Percentiles rank a stretch among this genome's conserved stretches.
phyloP scores from a whole-genome alignment of 2,888 invertebrate genomes.

The Euphydryas editha region DNA sequence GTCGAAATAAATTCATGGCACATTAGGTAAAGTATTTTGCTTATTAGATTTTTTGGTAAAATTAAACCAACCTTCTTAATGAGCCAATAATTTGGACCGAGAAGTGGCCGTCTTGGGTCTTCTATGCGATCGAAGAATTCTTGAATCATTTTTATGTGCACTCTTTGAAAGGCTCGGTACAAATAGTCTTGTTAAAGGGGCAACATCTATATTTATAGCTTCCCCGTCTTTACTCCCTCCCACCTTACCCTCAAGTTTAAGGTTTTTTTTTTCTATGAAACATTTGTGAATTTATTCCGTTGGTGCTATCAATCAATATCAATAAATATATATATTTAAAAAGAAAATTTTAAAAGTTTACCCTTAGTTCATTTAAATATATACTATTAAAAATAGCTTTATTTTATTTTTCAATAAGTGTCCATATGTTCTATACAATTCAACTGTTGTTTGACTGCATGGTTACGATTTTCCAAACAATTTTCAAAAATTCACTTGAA shows the following conservation, averaged over 20 bases:
- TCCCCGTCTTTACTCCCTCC: constrained; percentile 13
- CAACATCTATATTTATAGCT: constrained; percentile 26
- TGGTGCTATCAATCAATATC: constrained; percentile 8
- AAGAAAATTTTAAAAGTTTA: constrained; percentile 11
- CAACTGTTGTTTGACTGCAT: neutral
- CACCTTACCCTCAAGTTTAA: constrained; percentile 15
- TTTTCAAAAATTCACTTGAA: too few relatives aligned
- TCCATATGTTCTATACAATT: neutral
- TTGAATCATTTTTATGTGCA: constrained; percentile 50
- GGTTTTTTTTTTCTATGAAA: constrained; percentile 21
- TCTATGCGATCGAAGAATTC: constrained; percentile 55
- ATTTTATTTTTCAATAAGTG: neutral
- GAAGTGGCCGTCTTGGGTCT: constrained; percentile 56
- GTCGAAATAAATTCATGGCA: constrained; percentile 57
- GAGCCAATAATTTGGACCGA: constrained; percentile 71
- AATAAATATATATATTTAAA: constrained; percentile 30
- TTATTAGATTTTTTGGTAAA: constrained; percentile 55
- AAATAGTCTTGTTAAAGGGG: constrained; percentile 19
- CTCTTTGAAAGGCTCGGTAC: constrained; percentile 33
- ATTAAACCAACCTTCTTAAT: constrained; percentile 59
- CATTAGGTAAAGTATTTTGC: constrained; percentile 51
- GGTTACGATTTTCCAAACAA: too few relatives aligned
- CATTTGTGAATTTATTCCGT: constrained; percentile 19
- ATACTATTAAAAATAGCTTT: neutral
- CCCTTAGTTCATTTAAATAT: neutral